phyloP scores from a whole-genome alignment of 2,888 invertebrate species.

The Amiota mariae region DNA sequence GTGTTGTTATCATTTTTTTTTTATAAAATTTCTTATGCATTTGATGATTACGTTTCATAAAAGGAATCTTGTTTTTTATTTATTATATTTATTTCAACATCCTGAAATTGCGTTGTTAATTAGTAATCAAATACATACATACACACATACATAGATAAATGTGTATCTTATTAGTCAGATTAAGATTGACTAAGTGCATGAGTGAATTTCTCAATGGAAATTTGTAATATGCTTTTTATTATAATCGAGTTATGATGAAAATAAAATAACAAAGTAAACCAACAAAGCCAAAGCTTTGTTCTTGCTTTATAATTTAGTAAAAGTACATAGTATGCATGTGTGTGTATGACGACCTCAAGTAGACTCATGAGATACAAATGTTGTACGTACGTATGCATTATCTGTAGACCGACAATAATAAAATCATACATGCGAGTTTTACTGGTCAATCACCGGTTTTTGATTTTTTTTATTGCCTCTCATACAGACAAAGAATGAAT shows the following conservation, averaged over 20 bases:
- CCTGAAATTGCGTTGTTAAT: background rate
- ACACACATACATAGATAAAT: too few relatives aligned
- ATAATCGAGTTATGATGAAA: too few relatives aligned
- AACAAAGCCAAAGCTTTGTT: background rate
- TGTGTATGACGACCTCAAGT: background rate
- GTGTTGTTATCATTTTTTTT: background rate
- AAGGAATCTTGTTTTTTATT: background rate
- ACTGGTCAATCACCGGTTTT: too few relatives aligned
- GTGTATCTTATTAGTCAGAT: too few relatives aligned
- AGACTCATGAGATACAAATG: slow-evolving; percentile 3
- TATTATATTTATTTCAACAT: slow-evolving; percentile 2
- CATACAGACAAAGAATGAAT: too few relatives aligned
- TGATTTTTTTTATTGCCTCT: too few relatives aligned
- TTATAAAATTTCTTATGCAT: background rate
- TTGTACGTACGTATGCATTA: background rate
- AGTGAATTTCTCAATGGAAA: too few relatives aligned
- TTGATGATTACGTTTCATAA: slow-evolving; percentile 6
- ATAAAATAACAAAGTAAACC: slow-evolving; percentile 6
- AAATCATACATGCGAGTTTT: too few relatives aligned
- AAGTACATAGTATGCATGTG: too few relatives aligned
- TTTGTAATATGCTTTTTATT: too few relatives aligned
- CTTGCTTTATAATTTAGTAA: background rate
- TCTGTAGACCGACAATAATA: background rate
- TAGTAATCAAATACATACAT: too few relatives aligned
- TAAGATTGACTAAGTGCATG: too few relatives aligned